Conservation (phyloP, 2,888 invertebrate genomes). For the Mesorhabditis sp. region DNA sequence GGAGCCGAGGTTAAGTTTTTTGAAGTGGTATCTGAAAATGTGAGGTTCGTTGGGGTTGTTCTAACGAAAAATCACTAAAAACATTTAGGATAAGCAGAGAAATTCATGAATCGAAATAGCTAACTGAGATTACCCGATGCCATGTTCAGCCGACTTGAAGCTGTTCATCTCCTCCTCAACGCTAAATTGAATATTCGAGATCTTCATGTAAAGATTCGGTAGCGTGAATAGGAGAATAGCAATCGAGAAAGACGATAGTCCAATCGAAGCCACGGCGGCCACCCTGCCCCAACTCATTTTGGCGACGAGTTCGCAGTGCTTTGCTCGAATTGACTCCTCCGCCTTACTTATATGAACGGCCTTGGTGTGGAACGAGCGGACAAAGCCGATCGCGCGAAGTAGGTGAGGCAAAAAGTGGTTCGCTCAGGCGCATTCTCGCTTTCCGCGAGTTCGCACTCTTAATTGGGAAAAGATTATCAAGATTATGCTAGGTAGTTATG, state of each 20-base stretch:
- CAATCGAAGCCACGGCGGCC: neutral
- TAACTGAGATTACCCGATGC: neutral
- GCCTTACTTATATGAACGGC: too few relatives aligned
- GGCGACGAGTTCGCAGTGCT: too few relatives aligned
- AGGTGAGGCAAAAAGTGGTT: too few relatives aligned
- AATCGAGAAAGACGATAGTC: neutral
- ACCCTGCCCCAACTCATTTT: neutral
- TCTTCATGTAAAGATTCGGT: neutral
- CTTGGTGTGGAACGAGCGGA: too few relatives aligned
- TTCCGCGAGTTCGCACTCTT: too few relatives aligned
- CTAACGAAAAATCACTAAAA: too few relatives aligned
- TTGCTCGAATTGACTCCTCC: too few relatives aligned
- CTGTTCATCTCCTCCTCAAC: slow-evolving; percentile 1
- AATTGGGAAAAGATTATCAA: too few relatives aligned
- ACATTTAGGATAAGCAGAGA: too few relatives aligned
- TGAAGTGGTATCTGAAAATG: neutral
- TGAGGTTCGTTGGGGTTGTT: neutral
- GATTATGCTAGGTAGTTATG: too few relatives aligned
- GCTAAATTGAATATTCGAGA: neutral
- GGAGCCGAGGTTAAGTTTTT: neutral
- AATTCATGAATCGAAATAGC: neutral
- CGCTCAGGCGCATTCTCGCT: too few relatives aligned
- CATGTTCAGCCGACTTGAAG: neutral
- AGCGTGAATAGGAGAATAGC: slow-evolving; percentile 1
- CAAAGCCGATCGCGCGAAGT: too few relatives aligned